Base-by-base conservation (phyloP, 2,113 vertebrate species). In the Sapayoa aenigma region DNA sequence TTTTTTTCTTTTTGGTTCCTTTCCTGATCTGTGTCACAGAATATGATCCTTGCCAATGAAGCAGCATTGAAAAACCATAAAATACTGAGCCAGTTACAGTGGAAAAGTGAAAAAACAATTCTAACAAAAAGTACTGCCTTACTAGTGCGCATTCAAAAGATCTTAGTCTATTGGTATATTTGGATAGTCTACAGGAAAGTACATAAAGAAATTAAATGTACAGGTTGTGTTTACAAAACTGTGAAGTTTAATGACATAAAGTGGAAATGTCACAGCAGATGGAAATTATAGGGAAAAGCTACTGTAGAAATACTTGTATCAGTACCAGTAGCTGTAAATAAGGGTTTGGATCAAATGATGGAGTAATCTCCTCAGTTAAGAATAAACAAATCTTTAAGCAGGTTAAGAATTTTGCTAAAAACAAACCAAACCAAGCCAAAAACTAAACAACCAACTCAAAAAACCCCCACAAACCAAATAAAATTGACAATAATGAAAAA, bases 261-360 rank as follows among this genome's bases (percentile, higher is more conserved):
- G 42, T 39, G 44, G 78, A 94, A 63, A 94, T 92, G 81, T 56
- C 59, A 72, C 47, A 92, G 84, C 94, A 97, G 95, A 94, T 95
- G 90, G 92, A 84, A 46, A 11, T 84, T 88, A 33, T 18, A 62
- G 44, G 87, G 69, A 89, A 65, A 71, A 92, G 22, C 30, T 94
- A 66, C 81, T 30, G 7, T 27, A 75, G 47, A 60, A 71, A 44
- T 58, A 50, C 62, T 91, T 67, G 37, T 76, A 42, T 82, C 60
- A 22, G 24, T 71, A 89, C 39, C 46, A 81, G 89, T 76, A 94
- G 93, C 83, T 97, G 87, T 86, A 93, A 94, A 59, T 69, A 50
- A 46, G 56, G 35, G 96, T 97, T 92, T 37, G 52, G 71, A 87
- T 72, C 41, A 55, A 28, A 90, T 97, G 84, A 76, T 20, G 47